Conservation (phyloP, 2,888 invertebrate genomes). For the Cheilosia vernalis region DNA sequence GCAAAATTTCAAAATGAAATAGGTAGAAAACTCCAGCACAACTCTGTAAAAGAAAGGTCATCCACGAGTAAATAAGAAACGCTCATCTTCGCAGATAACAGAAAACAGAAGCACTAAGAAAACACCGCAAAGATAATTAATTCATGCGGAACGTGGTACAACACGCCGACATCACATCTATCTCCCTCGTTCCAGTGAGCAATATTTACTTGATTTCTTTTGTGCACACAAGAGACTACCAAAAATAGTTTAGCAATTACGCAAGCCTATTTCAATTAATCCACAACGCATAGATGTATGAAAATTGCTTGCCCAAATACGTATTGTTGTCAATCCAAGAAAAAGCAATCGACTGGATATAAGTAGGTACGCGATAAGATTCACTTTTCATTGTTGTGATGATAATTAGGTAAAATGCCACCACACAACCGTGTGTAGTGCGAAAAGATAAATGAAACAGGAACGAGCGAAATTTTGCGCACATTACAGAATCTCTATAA, state of each 20-base stretch:
- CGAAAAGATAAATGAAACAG: not conserved
- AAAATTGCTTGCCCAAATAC: conserved; percentile 16
- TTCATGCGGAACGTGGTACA: conserved; percentile 34
- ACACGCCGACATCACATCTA: not conserved
- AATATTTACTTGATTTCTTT: conserved; percentile 32
- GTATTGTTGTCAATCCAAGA: conserved; percentile 24
- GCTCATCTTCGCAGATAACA: conserved; percentile 19
- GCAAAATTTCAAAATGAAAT: not conserved
- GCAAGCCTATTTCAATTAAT: conserved; percentile 35
- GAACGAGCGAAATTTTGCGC: conserved; percentile 34
- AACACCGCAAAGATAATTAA: conserved; percentile 31
- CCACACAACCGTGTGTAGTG: not conserved
- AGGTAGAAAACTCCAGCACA: not conserved
- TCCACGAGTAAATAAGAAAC: not conserved
- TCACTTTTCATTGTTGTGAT: conserved; percentile 59
- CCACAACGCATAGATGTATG: conserved; percentile 16
- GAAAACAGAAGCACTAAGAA: conserved; percentile 5
- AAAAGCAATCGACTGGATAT: not conserved
- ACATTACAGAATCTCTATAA: conserved; percentile 69
- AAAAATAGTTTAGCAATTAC: conserved; percentile 37
- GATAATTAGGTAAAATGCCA: conserved; percentile 11
- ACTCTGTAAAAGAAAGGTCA: not conserved
- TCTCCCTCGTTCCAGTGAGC: conserved; percentile 15
- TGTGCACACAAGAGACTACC: not conserved
- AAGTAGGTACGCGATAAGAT: conserved; percentile 49